phyloP scores from a whole-genome alignment of 2,888 invertebrate genomes.

The Thelaira solivaga region DNA sequence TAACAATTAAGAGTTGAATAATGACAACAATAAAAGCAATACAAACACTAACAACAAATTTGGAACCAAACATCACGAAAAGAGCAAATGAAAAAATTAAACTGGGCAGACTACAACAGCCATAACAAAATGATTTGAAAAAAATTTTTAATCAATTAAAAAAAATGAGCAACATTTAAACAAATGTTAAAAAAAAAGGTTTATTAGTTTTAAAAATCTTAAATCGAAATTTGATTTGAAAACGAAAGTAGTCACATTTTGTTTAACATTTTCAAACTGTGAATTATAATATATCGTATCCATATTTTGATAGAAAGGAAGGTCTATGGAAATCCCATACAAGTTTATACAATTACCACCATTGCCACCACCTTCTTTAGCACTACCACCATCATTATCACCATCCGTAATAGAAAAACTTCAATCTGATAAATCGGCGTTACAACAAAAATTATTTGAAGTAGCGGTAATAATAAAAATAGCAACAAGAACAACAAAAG shows the following conservation, averaged over 20 bases:
- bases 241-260: not conserved
- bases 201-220: no score
- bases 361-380: conserved; percentile 53
- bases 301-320: conserved; percentile 12
- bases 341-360: conserved; percentile 49
- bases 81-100: no score
- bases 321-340: conserved; percentile 67
- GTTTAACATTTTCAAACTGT: conserved; percentile 4
- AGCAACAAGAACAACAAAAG: conserved; percentile 18
- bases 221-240: no score
- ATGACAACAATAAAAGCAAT: conserved; percentile 51
- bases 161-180: no score
- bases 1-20: conserved; percentile 30
- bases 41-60: conserved; percentile 16
- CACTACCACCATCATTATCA: conserved; percentile 63
- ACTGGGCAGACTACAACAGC: conserved; percentile 6
- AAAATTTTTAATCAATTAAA: no score
- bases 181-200: no score
- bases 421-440: no score
- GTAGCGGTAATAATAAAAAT: no score
- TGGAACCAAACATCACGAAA: no score
- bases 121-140: no score
- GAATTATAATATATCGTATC: no score
- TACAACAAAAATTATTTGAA: no score
- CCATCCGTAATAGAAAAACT: conserved; percentile 7